Evolutionary conservation across 2,888 invertebrate species (phyloP), one percentile per base, ranked within the genome.

Genomic region (Zootermopsis nevadensis): DNA sequence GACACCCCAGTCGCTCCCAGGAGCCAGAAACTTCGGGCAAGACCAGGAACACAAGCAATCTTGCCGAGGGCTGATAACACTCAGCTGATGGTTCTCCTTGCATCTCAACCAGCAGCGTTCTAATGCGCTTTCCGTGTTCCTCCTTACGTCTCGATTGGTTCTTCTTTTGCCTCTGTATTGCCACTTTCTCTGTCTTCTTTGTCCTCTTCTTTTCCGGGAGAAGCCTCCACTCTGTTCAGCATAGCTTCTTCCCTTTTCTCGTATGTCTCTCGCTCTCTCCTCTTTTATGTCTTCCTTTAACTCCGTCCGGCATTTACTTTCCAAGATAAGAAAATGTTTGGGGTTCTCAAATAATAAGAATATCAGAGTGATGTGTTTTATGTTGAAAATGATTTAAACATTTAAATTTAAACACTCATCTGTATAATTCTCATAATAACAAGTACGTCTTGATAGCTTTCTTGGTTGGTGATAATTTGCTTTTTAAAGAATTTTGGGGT

Each of bases 111-210:
- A 38, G 38, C n/a, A 69, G 27, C 79, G 80, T 80, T 80, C 80
- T 83, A 83, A 83, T 83, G 83, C 80, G 48, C 83, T 83, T 83
- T 83, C 74, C 83, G 80, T 83, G 83, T 83, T 83, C 72, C 48
- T 83, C 74, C 67, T 76, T 42, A 76, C 76, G 76, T 66, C 76
- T 82, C 82, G 82, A 82, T 82, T 82, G 82, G 82, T 76, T 82
- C 82, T 74, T 55, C 33, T 76, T 74, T 77, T 55, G 27, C 66
- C 38, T n/a, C 60, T 79, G 66, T 79, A 79, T 79, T 79, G 79
- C 66, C 55, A 53, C 77, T 77, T 55, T 77, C 31, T 55, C 30
- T 33, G 7, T 31, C 53, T 33, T 33, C 31, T 77, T 53, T 27
- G 31, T 55, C 3, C 42, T 77, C 48, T 77, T 42, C 48, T n/a